Base-by-base conservation (phyloP, 2,888 invertebrate genomes). In the Phaonia tiefii region DNA sequence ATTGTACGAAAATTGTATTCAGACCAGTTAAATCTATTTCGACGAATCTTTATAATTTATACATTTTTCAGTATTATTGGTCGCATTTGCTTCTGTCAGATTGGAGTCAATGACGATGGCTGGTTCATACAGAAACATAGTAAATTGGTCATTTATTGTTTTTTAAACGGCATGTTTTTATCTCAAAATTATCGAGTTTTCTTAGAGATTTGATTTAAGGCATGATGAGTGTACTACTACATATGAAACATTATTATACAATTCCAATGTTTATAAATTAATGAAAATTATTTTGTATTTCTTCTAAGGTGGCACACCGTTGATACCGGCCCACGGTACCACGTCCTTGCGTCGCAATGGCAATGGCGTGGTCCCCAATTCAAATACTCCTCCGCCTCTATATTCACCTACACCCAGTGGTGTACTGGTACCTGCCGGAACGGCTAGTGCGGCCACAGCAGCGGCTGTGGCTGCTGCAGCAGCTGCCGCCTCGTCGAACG, bases 281-380 rank as follows among this genome's bases (percentile, higher is more conserved):
- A 65, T 31, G 81, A 15, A 67, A 83, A 79, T 67, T 69, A 54
- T 79, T 63, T 79, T 22, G 20, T 65, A 72, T 83, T 84, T 49
- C 56, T 83, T 84, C 75, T 83, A 88, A 93, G 93, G 93, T 88
- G 92, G 92, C 86, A 92, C 92, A 26, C 92, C 92, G 46, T 86
- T 92, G 80, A 89, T 92, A 86, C 91, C 91, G 85, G 78, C 87
- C 58, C 84, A 82, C 77, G 87, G 87, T 66, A 83, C 81, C 46
- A 84, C 88, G 75, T 77, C 86, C 37, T 73, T 86, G 60, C 85
- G 88, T 20, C 87, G 89, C 39, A 84, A 80, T 82, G 86, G 83
- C 78, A 85, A 84, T 81, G 83, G 79, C 54, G 73, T 83, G 31
- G 75, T 63, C 37, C 58, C 83, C 13, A 13, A 44, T 11, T 66